Conservation (phyloP, 2,888 invertebrate genomes). For the Drosophila melanosoma region DNA sequence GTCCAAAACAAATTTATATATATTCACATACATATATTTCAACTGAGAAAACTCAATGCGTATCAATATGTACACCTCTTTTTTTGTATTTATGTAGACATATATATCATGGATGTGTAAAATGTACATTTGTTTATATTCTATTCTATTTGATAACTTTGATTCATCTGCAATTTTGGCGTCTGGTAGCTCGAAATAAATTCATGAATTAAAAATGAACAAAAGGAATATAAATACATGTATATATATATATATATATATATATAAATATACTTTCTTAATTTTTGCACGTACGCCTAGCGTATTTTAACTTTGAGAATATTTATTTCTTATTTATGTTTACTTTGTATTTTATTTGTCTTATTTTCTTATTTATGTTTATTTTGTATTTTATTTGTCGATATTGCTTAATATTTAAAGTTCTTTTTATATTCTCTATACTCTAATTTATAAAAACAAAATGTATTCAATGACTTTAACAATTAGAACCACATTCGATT, state of each 20-base stretch:
- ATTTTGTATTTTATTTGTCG: not conserved
- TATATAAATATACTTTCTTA: constrained; percentile 17
- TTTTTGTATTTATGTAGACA: constrained; percentile 1
- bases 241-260: constrained; percentile 10
- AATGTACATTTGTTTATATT: constrained; percentile 20
- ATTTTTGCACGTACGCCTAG: constrained; percentile 20
- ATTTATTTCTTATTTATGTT: constrained; percentile 19
- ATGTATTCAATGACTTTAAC: not conserved
- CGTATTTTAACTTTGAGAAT: constrained; percentile 5
- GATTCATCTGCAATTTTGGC: constrained; percentile 19
- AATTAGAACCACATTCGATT: not conserved
- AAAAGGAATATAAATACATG: constrained; percentile 29
- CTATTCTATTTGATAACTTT: constrained; percentile 22
- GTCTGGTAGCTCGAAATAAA: constrained; percentile 55
- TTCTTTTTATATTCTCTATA: not conserved
- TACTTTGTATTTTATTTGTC: not conserved
- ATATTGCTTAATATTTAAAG: not conserved
- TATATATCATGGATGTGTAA: not conserved
- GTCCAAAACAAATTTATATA: constrained; percentile 26
- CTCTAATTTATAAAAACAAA: constrained; percentile 5
- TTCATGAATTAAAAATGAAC: constrained; percentile 78
- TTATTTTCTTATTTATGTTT: constrained; percentile 16
- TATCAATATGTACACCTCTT: not conserved
- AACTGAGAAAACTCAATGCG: constrained; percentile 19
- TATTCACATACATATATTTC: constrained; percentile 20